Evolutionary conservation across 1,140 invertebrate genomes (phyloP).

Genomic region (Druon quercuslanigerum): DNA sequence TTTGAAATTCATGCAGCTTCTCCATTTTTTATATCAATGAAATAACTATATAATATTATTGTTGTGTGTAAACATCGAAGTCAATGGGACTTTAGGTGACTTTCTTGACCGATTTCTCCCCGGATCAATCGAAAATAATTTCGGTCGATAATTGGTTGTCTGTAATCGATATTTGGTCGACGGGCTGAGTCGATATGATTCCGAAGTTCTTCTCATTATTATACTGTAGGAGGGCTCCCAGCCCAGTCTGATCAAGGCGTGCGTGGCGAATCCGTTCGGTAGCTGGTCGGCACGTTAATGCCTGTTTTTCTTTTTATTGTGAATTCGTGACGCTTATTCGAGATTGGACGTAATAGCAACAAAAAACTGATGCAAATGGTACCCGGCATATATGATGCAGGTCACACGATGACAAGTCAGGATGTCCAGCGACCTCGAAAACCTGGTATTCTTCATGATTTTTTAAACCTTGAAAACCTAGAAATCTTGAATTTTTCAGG

Average conservation of each 20-base stretch:
- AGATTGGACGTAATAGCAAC: not conserved
- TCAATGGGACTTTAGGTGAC: not conserved
- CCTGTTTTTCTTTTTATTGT: not conserved
- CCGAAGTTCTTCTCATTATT: slow-evolving; percentile 6
- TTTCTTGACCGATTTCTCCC: not conserved
- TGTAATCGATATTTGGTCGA: not conserved
- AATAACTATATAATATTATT: too few species aligned
- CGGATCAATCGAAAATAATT: not conserved
- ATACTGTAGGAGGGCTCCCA: not conserved
- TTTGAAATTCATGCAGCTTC: too few species aligned
- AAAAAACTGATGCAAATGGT: not conserved
- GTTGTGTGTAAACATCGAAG: not conserved
- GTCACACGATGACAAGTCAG: not conserved
- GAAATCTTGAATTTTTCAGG: too few species aligned
- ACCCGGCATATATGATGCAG: not conserved
- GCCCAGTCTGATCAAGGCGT: not conserved
- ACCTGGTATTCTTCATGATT: not conserved
- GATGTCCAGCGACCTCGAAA: not conserved
- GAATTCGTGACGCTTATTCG: not conserved
- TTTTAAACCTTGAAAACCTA: too few species aligned
- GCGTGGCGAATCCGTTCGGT: slow-evolving; percentile 15
- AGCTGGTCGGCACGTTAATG: not conserved
- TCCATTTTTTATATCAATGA: too few species aligned
- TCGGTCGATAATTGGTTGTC: not conserved
- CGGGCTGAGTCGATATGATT: not conserved